These are phyloP conservation scores for Himantopus leucocephalus DNA, from an alignment of 2,113 vertebrate species.

Conservation along the genomic window DNA sequence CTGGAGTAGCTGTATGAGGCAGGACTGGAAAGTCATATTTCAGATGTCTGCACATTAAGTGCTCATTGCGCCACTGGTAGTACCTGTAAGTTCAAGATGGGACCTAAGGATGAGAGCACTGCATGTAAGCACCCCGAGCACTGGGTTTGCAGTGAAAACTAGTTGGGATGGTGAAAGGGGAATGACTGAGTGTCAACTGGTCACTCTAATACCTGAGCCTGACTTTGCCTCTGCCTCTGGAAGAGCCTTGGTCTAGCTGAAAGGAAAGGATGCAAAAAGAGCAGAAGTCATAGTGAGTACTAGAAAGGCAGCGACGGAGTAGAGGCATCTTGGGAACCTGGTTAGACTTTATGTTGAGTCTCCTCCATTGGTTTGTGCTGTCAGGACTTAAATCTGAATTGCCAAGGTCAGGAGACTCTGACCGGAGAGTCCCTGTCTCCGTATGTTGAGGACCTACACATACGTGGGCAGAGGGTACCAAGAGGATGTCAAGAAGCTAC, in stretches of 20 bases:
- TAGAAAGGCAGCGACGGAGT: background rate
- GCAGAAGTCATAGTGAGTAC: accelerated
- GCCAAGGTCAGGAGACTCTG: background rate
- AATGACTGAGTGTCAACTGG: background rate
- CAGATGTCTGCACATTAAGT: background rate
- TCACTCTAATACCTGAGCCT: background rate
- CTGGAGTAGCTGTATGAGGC: background rate
- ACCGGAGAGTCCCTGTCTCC: background rate
- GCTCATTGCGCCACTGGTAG: background rate
- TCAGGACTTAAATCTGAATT: background rate
- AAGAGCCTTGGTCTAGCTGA: background rate
- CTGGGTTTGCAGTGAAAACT: background rate
- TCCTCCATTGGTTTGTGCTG: background rate
- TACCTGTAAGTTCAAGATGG: background rate
- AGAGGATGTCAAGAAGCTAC: background rate
- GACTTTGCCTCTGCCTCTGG: background rate
- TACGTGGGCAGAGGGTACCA: background rate
- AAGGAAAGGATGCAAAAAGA: background rate
- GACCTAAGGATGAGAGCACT: background rate
- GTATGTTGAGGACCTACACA: background rate
- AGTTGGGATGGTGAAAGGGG: background rate
- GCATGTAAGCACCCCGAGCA: accelerated
- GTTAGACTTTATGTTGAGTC: background rate
- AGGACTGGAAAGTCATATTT: background rate
- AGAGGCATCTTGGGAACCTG: background rate